A percentile compares a stretch with the other conserved stretches of the same genome.
These are phyloP conservation scores for Ectropis crepuscularia DNA, from an alignment of 2,888 invertebrate species.

Conservation along the genomic window DNA sequence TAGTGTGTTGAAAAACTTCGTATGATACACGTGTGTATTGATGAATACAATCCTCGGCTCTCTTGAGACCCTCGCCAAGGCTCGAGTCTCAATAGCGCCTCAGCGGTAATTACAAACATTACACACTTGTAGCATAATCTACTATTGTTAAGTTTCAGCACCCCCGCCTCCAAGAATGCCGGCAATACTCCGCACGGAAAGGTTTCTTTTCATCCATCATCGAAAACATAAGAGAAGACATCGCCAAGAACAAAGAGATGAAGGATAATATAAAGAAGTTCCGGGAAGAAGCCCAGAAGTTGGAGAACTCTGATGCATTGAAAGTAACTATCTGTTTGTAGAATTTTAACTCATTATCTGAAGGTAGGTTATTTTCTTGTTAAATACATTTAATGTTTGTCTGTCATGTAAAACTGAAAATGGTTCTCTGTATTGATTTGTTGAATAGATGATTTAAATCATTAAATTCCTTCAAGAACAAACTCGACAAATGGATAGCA, in stretches of 20 bases:
- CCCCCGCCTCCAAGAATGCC: conserved; percentile 65
- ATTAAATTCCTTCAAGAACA: no score
- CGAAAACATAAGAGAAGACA: conserved; percentile 96
- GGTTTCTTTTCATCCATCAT: conserved; percentile 95
- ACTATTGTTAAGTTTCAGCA: conserved; percentile 48
- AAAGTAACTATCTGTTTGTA: conserved; percentile 70
- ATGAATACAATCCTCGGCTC: no score
- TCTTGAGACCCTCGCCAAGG: no score
- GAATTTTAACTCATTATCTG: not conserved
- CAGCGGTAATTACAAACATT: no score
- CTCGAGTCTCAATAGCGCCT: not conserved
- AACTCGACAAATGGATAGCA: no score
- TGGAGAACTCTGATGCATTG: conserved; percentile 98
- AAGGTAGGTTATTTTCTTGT: not conserved
- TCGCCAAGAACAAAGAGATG: conserved; percentile 98
- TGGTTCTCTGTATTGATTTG: no score
- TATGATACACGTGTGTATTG: no score
- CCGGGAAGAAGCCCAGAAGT: conserved; percentile 96
- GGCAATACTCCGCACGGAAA: conserved; percentile 74
- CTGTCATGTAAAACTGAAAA: no score
- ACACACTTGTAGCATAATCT: no score
- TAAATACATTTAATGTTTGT: not conserved
- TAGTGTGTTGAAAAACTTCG: no score
- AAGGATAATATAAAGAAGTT: conserved; percentile 98
- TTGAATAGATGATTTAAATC: no score